A percentile compares a stretch with the other conserved stretches of the same genome.
Conservation (phyloP, 2,113 vertebrate genomes). For the Crotalus tigris region DNA sequence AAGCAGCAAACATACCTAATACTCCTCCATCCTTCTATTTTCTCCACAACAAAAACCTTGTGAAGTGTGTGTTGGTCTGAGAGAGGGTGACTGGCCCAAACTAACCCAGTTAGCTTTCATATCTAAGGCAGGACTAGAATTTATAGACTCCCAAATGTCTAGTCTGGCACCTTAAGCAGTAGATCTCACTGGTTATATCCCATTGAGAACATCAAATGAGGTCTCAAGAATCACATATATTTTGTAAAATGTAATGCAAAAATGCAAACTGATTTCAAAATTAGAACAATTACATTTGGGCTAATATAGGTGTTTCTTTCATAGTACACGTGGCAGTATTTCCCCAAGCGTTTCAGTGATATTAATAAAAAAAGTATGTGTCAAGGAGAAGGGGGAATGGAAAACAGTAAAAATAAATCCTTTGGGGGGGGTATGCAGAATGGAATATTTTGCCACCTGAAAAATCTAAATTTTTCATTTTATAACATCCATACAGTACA, state of each 20-base stretch:
- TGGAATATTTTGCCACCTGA: slow-evolving; percentile 4
- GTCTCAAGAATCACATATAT: neutral
- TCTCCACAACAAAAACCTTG: neutral
- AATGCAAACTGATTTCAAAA: neutral
- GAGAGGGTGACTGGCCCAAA: neutral
- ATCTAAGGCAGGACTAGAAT: neutral
- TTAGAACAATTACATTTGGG: slow-evolving; percentile 45
- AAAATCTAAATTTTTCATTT: slow-evolving; percentile 30
- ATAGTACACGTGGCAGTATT: slow-evolving; percentile 1
- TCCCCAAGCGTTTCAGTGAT: neutral
- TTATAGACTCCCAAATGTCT: neutral
- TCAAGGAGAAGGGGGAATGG: slow-evolving; percentile 10
- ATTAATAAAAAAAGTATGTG: slow-evolving; percentile 29
- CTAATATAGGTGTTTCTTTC: slow-evolving; percentile 44
- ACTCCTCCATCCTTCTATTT: neutral
- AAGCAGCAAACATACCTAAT: neutral
- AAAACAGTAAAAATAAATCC: slow-evolving; percentile 30
- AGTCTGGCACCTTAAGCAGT: neutral
- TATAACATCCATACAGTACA: neutral
- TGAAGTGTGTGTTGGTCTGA: neutral
- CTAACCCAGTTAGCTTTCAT: neutral
- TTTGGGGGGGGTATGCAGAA: neutral
- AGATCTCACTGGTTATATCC: neutral
- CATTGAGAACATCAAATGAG: neutral
- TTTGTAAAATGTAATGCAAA: neutral